These are phyloP conservation scores for Proteles cristata DNA, from an alignment of 2,113 vertebrate species.

Conservation along the genomic window DNA sequence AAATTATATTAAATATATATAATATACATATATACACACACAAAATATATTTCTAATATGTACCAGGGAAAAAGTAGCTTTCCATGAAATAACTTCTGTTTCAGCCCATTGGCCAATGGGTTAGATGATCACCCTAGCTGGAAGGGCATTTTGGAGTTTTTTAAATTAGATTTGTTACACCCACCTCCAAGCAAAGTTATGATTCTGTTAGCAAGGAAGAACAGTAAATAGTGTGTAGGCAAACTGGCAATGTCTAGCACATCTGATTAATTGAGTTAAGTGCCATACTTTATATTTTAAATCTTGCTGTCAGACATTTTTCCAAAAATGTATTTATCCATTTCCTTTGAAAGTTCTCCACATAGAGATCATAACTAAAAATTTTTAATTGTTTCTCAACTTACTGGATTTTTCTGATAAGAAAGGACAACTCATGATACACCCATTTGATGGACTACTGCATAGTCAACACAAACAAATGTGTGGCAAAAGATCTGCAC, in stretches of 20 bases:
- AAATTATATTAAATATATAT: not conserved
- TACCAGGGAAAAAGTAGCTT: not conserved
- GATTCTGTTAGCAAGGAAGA: conserved; percentile 25
- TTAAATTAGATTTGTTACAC: not conserved
- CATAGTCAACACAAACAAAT: not conserved
- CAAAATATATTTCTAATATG: not conserved
- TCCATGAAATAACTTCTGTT: not conserved
- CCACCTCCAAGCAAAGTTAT: not conserved
- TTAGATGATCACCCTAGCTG: not conserved
- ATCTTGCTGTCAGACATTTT: not conserved
- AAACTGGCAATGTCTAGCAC: not conserved
- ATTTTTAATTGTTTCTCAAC: not conserved
- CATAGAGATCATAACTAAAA: not conserved
- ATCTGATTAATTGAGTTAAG: not conserved
- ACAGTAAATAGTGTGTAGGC: not conserved
- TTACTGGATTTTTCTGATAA: not conserved
- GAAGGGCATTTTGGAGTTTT: not conserved
- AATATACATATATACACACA: too few relatives aligned
- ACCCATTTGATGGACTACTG: not conserved
- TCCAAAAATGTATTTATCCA: not conserved
- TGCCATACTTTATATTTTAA: conserved; percentile 41
- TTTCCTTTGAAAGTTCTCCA: conserved; percentile 3
- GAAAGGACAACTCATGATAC: not conserved
- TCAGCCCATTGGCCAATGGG: not conserved
- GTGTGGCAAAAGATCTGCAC: not conserved